phyloP scores from a whole-genome alignment of 2,113 vertebrate genomes.

The Ibidorhyncha struthersii region DNA sequence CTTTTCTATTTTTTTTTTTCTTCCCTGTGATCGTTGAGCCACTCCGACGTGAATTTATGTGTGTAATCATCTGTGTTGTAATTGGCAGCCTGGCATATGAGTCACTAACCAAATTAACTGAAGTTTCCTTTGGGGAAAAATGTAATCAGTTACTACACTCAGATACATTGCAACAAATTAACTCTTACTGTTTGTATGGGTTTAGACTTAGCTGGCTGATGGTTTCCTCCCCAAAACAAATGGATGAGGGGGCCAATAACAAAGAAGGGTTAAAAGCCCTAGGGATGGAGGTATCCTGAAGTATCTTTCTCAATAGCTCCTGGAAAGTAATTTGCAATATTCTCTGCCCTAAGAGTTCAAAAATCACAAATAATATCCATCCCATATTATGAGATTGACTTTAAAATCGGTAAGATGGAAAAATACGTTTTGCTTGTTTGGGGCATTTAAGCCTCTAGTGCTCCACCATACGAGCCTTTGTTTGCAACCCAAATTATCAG shows the following conservation, averaged over 20 bases:
- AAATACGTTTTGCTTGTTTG: neutral
- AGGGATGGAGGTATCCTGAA: neutral
- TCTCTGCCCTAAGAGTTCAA: neutral
- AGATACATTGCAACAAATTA: conserved; percentile 75
- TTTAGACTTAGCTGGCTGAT: neutral
- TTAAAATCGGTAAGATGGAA: neutral
- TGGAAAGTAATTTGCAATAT: neutral
- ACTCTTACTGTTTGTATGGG: conserved; percentile 49
- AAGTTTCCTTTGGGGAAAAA: conserved; percentile 83
- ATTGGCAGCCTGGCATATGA: conserved; percentile 79
- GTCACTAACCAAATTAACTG: conserved; percentile 81
- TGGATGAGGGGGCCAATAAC: neutral
- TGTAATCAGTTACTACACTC: conserved; percentile 78
- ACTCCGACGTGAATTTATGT: conserved; percentile 62
- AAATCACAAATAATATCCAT: neutral
- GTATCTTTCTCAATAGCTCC: neutral
- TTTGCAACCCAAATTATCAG: neutral
- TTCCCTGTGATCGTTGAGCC: conserved; percentile 32
- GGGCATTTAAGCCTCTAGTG: neutral
- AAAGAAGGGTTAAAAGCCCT: neutral
- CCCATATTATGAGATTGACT: neutral
- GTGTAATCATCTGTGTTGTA: conserved; percentile 76
- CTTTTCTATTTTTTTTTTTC: neutral
- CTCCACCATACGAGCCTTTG: neutral
- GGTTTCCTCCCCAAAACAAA: neutral